Percentiles rank a stretch among this genome's conserved stretches.
Conservation (phyloP, 2,888 invertebrate species). For the Quadroppia sp. region DNA sequence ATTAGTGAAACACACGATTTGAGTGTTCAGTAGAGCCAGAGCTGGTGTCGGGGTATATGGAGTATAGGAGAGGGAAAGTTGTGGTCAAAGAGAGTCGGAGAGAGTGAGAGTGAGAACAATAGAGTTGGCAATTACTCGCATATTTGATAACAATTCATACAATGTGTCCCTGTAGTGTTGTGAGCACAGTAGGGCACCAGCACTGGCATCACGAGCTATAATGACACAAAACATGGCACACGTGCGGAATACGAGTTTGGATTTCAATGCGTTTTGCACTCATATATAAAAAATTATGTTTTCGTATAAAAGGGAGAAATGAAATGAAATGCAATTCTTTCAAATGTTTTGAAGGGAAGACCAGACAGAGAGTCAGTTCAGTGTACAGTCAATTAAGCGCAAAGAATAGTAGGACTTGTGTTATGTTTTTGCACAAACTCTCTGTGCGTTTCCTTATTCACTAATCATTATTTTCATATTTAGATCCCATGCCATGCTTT, state of each 20-base stretch:
- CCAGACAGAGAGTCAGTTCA: not conserved
- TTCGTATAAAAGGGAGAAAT: slow-evolving; percentile 31
- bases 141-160: slow-evolving; percentile 29
- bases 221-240: slow-evolving; percentile 31
- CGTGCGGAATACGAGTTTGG: slow-evolving; percentile 35
- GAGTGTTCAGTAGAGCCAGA: not conserved
- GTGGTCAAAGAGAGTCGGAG: slow-evolving; percentile 24
- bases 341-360: slow-evolving; percentile 5
- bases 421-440: slow-evolving; percentile 6
- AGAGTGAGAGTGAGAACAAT: slow-evolving; percentile 34
- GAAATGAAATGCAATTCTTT: slow-evolving; percentile 24
- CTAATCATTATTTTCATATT: slow-evolving; percentile 35
- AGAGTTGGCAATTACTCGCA: slow-evolving; percentile 35
- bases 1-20: slow-evolving; percentile 19
- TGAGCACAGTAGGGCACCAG: slow-evolving; percentile 28
- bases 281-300: slow-evolving; percentile 27
- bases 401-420: slow-evolving; percentile 31
- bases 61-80: slow-evolving; percentile 12
- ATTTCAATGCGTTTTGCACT: slow-evolving; percentile 14
- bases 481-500: not conserved
- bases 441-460: slow-evolving; percentile 25
- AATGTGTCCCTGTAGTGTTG: slow-evolving; percentile 34
- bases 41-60: not conserved
- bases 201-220: not conserved
- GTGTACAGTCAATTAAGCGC: slow-evolving; percentile 33